A percentile compares a stretch with the other conserved stretches of the same genome.
Evolutionary conservation across 2,797 vertebrate species (phyloP).

Genomic region (Mormyrops boulengeri): DNA sequence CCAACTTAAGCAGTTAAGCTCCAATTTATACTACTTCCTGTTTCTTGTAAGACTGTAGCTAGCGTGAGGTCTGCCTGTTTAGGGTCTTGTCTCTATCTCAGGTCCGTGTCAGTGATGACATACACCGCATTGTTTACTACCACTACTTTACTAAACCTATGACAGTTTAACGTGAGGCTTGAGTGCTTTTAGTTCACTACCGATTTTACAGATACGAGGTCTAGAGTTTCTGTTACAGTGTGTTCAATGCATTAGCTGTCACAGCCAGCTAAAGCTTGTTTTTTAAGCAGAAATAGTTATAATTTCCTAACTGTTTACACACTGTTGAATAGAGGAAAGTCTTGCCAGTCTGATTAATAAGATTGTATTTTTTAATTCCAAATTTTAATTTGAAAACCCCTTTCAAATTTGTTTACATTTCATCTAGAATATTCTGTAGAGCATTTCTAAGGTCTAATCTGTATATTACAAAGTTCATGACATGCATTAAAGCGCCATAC

Average conservation of each 20-base stretch:
- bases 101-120: neutral
- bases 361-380: neutral
- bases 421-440: neutral
- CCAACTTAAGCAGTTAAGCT: neutral
- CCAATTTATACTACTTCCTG: neutral
- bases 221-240: neutral
- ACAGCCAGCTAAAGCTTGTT: neutral
- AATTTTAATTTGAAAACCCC: neutral
- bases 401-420: neutral
- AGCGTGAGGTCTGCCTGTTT: neutral
- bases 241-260: neutral
- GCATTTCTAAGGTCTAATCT: neutral
- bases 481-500: neutral
- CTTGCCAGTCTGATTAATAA: neutral
- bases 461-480: neutral
- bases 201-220: neutral
- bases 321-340: neutral
- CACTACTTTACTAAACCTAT: neutral
- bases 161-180: neutral
- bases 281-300: neutral
- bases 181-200: neutral
- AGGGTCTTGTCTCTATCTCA: neutral
- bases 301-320: neutral
- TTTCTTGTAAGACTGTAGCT: neutral
- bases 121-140: neutral